Base-by-base conservation (phyloP, 1,140 invertebrate genomes). In the Polypedilum vanderplanki region DNA sequence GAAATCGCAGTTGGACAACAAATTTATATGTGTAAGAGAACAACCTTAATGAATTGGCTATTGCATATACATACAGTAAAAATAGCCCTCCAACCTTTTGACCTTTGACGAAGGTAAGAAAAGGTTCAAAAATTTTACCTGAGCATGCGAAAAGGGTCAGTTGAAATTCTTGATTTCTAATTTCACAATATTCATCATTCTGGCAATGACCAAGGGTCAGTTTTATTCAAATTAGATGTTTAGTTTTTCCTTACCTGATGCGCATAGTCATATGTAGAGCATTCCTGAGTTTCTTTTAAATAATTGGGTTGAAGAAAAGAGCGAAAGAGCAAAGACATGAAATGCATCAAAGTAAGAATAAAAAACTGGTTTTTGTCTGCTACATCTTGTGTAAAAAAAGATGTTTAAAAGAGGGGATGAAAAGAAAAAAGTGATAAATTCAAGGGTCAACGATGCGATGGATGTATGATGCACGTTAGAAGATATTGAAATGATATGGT, bases 221-320 rank as follows among this genome's bases (percentile, higher is more conserved):
- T 70, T 70, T 70, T 70, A 70, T 70, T 70, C 65, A 18, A 70
- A 70, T 20, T 70, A 57, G 46, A 57, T 57, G 46, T 57, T 57
- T 57, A 12, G 15, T 18, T 15, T 41, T 46, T 46, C 10, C 12
- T 57, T 57, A 57, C 46, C 46, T 57, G 46, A 15, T 57, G 12
- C 8, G 46, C 12, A 46, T 57, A 57, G 12, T 12, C 15, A 46
- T 46, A 57, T 57, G n/a, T 57, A 57, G 46, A n/a, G 46, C 46
- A 57, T 57, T n/a, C 24, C 5, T 33, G 24, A 57, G 12, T 12
- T 57, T 57, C 12, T 12, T 57, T 12, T 57, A 57, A 57, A 57
- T 57, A 57, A 57, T 57, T 57, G 46, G 46, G 46, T 57, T 4
- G n/a, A 57, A 15, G 46, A 15, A 46, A 12, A 46, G 9, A 7